These are phyloP conservation scores for Parambassis ranga DNA, from an alignment of 2,797 vertebrate species.

Conservation along the genomic window DNA sequence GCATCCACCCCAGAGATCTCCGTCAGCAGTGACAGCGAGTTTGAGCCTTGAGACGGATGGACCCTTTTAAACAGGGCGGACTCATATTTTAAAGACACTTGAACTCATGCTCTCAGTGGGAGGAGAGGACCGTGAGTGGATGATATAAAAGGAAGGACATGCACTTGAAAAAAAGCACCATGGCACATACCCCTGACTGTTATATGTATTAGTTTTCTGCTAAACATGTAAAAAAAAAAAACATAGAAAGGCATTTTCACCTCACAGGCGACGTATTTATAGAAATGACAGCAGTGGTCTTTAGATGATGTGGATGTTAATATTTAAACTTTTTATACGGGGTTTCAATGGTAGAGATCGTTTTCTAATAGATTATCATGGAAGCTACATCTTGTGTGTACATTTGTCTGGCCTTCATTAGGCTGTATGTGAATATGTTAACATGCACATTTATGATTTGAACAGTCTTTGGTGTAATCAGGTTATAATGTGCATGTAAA, in stretches of 20 bases:
- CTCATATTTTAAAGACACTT: slow-evolving; percentile 9
- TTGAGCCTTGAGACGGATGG: slow-evolving; percentile 71
- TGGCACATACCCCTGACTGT: slow-evolving; percentile 40
- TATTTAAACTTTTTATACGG: slow-evolving; percentile 24
- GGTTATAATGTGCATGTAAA: slow-evolving; percentile 33
- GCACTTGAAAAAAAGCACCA: slow-evolving; percentile 72
- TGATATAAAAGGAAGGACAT: slow-evolving; percentile 19
- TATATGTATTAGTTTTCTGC: slow-evolving; percentile 22
- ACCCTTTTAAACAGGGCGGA: not conserved
- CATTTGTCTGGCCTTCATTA: slow-evolving; percentile 36
- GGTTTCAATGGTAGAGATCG: slow-evolving; percentile 1
- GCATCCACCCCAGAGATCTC: slow-evolving; percentile 80
- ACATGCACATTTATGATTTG: slow-evolving; percentile 18
- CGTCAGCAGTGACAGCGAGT: slow-evolving; percentile 84
- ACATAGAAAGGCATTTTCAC: slow-evolving; percentile 2
- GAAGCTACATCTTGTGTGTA: slow-evolving; percentile 1
- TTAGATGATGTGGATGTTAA: slow-evolving; percentile 38
- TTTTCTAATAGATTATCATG: slow-evolving; percentile 25
- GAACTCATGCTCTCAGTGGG: slow-evolving; percentile 2
- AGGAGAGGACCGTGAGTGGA: slow-evolving; percentile 24
- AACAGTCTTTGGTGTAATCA: too few species aligned
- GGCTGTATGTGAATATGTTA: slow-evolving; percentile 21
- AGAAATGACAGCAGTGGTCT: slow-evolving; percentile 33
- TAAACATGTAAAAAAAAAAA: not conserved
- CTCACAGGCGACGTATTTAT: slow-evolving; percentile 26